Conservation (phyloP, 1,140 invertebrate species). For the Meloidogyne exigua region DNA sequence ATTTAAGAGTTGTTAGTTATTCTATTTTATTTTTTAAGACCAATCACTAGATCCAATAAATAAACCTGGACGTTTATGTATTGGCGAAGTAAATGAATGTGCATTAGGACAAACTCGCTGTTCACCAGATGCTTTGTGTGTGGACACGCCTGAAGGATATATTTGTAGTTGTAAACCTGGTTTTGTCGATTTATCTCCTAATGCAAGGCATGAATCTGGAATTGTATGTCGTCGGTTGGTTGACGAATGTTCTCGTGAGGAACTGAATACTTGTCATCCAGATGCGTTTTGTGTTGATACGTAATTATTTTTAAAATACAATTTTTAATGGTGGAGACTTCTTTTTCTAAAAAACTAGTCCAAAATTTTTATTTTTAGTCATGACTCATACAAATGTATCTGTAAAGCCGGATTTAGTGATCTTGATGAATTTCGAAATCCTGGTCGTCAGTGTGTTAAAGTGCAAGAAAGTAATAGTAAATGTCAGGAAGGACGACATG, state of each 20-base stretch:
- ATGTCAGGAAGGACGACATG: slow-evolving; percentile 52
- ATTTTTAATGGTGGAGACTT: no score
- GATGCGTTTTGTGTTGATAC: slow-evolving; percentile 61
- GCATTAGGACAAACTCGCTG: slow-evolving; percentile 56
- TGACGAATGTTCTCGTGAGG: slow-evolving; percentile 51
- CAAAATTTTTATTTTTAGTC: slow-evolving; percentile 4
- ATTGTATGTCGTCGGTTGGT: slow-evolving; percentile 56
- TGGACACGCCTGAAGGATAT: slow-evolving; percentile 61
- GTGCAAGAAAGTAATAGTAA: slow-evolving; percentile 58
- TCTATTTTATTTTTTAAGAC: slow-evolving; percentile 37
- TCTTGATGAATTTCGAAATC: slow-evolving; percentile 61
- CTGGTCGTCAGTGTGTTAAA: slow-evolving; percentile 58
- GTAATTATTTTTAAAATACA: slow-evolving; percentile 35
- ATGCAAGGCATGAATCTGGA: slow-evolving; percentile 53
- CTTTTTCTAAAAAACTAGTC: no score
- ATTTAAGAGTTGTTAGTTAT: background rate
- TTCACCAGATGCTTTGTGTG: slow-evolving; percentile 63
- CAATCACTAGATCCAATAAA: slow-evolving; percentile 53
- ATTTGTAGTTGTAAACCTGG: slow-evolving; percentile 65
- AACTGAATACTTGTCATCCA: slow-evolving; percentile 59
- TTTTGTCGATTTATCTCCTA: slow-evolving; percentile 63
- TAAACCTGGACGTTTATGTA: slow-evolving; percentile 57
- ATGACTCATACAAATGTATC: slow-evolving; percentile 58
- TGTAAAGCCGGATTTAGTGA: slow-evolving; percentile 62
- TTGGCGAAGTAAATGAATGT: slow-evolving; percentile 59